Conservation (phyloP, 2,888 invertebrate species). For the Drosophila merina region DNA sequence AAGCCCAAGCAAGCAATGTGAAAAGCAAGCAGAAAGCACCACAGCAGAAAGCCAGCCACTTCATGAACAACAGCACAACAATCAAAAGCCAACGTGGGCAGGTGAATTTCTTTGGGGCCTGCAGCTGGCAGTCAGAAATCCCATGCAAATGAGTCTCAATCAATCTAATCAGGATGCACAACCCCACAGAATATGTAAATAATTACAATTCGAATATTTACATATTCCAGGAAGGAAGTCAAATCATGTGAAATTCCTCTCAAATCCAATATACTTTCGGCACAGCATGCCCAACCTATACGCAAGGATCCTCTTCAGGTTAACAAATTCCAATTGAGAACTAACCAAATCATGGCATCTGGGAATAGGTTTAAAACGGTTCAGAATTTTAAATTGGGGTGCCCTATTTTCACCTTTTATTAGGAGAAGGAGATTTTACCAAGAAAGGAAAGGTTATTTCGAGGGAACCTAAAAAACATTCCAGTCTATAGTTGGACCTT, state of each 20-base stretch:
- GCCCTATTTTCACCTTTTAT: not conserved
- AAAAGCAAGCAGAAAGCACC: slow-evolving; percentile 5
- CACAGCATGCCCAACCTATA: not conserved
- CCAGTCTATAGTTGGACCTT: no score
- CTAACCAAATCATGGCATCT: slow-evolving; percentile 8
- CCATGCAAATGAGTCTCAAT: slow-evolving; percentile 41
- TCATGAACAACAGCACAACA: slow-evolving; percentile 51
- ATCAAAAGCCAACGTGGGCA: slow-evolving; percentile 34
- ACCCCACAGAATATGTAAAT: slow-evolving; percentile 39
- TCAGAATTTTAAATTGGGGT: not conserved
- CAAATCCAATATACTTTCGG: slow-evolving; percentile 9
- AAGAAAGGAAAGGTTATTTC: not conserved
- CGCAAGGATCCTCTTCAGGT: not conserved
- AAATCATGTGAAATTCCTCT: slow-evolving; percentile 23
- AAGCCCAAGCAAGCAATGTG: not conserved
- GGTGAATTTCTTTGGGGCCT: slow-evolving; percentile 17
- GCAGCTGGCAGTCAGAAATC: slow-evolving; percentile 31
- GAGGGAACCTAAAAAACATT: not conserved
- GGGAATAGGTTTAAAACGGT: slow-evolving; percentile 5
- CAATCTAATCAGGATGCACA: slow-evolving; percentile 40
- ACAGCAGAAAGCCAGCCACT: slow-evolving; percentile 42
- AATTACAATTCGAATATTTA: slow-evolving; percentile 31
- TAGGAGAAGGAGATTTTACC: not conserved
- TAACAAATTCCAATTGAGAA: slow-evolving; percentile 1
- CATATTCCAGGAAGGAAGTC: slow-evolving; percentile 28